Conservation (phyloP, 2,888 invertebrate genomes). For the Falcaria lacertinaria region DNA sequence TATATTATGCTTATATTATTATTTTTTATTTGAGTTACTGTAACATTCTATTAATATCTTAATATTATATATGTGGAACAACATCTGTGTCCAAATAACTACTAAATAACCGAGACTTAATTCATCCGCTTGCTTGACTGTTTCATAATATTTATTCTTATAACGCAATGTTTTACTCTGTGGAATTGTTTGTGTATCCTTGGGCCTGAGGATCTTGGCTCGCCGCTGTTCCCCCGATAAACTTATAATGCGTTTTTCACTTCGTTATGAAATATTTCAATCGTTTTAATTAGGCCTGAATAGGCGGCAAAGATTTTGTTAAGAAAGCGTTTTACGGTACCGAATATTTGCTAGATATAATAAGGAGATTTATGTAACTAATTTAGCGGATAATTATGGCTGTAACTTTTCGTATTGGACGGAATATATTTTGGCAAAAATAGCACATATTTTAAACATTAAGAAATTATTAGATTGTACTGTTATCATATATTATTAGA, state of each 20-base stretch:
- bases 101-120: not conserved
- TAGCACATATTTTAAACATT: constrained; percentile 7
- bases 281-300: constrained; percentile 52
- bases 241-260: constrained; percentile 69
- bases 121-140: not conserved
- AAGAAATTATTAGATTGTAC: not conserved
- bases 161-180: constrained; percentile 23
- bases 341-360: constrained; percentile 31
- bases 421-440: constrained; percentile 9
- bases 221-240: constrained; percentile 35
- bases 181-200: constrained; percentile 40
- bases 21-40: too few species aligned
- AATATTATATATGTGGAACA: too few species aligned
- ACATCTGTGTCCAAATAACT: not conserved
- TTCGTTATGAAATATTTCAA: constrained; percentile 62
- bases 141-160: not conserved
- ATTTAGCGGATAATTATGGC: constrained; percentile 24
- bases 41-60: too few species aligned
- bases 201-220: constrained; percentile 17
- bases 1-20: too few species aligned
- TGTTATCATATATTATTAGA: too few species aligned
- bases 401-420: constrained; percentile 20
- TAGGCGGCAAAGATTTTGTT: constrained; percentile 46
- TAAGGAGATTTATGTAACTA: constrained; percentile 35
- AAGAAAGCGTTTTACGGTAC: constrained; percentile 30